Evolutionary conservation across 1,140 invertebrate genomes (phyloP).

Genomic region (Parasteatoda tepidariorum): DNA sequence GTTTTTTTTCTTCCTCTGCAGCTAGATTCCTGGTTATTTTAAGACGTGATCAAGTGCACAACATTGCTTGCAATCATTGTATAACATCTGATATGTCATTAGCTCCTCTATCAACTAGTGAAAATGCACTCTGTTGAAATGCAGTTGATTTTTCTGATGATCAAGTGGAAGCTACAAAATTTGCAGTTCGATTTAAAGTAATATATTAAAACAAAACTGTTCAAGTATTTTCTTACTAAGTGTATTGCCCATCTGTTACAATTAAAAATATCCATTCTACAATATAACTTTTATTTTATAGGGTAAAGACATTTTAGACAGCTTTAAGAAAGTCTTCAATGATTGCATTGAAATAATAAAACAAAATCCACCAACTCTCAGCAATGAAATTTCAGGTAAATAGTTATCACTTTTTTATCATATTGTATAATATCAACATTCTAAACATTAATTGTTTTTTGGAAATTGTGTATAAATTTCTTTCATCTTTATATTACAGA

Average conservation of each 20-base stretch:
- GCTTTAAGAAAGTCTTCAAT: conserved; percentile 76
- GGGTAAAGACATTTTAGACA: conserved; percentile 72
- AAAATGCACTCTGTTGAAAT: conserved; percentile 81
- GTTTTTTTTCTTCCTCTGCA: conserved; percentile 58
- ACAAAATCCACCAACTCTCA: conserved; percentile 58
- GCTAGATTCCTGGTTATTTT: conserved; percentile 68
- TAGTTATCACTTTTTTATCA: no score
- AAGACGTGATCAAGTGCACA: conserved; percentile 68
- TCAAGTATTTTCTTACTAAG: no score
- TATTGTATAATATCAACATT: no score
- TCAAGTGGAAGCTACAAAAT: conserved; percentile 72
- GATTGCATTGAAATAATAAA: conserved; percentile 76
- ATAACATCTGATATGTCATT: conserved; percentile 75
- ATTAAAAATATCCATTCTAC: no score
- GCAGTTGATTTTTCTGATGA: conserved; percentile 83
- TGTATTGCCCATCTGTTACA: conserved; percentile 30
- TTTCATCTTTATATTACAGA: no score
- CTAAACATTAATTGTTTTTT: no score
- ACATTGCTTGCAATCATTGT: conserved; percentile 68
- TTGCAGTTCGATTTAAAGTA: conserved; percentile 81
- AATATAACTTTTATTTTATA: conserved; percentile 68
- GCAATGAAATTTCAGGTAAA: conserved; percentile 43
- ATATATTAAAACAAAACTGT: no score
- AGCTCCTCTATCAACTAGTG: conserved; percentile 75
- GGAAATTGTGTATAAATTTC: no score